These are phyloP conservation scores for Jordanella pulchra DNA, from an alignment of 2,797 vertebrate species.

Conservation along the genomic window DNA sequence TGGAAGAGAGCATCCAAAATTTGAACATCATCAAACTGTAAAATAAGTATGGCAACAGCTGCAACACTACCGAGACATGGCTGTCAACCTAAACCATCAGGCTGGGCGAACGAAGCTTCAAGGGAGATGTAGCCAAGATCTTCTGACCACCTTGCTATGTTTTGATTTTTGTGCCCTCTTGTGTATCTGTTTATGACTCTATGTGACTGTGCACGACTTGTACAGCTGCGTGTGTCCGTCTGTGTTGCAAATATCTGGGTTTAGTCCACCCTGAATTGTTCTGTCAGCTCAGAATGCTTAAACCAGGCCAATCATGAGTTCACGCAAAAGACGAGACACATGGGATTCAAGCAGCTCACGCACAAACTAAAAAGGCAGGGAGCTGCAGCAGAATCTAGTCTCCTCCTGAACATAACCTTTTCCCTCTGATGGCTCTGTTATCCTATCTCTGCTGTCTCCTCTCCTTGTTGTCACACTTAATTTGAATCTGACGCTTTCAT, in stretches of 20 bases:
- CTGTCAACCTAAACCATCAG: background rate
- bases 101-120: background rate
- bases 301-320: constrained; percentile 59
- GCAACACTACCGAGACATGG: background rate
- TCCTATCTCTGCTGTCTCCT: constrained; percentile 23
- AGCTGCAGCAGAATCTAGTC: constrained; percentile 28
- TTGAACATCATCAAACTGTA: background rate
- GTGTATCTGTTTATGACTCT: constrained; percentile 14
- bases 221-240: constrained; percentile 54
- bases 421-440: constrained; percentile 35
- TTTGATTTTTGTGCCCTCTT: background rate
- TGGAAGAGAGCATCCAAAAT: background rate
- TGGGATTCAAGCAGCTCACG: constrained; percentile 19
- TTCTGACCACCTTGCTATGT: constrained; percentile 23
- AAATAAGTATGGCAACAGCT: background rate
- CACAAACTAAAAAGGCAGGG: constrained; percentile 15
- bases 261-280: constrained; percentile 67
- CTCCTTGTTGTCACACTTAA: constrained; percentile 27
- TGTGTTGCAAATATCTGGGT: constrained; percentile 66
- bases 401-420: constrained; percentile 54
- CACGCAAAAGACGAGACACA: constrained; percentile 55
- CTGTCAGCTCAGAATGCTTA: constrained; percentile 63
- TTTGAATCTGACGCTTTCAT: constrained; percentile 20
- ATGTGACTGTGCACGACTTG: constrained; percentile 31
- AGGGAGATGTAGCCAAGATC: background rate